Conservation (phyloP, 30 jellyfish, hydroid and myxozoan species). For the Hydractinia echinata region DNA sequence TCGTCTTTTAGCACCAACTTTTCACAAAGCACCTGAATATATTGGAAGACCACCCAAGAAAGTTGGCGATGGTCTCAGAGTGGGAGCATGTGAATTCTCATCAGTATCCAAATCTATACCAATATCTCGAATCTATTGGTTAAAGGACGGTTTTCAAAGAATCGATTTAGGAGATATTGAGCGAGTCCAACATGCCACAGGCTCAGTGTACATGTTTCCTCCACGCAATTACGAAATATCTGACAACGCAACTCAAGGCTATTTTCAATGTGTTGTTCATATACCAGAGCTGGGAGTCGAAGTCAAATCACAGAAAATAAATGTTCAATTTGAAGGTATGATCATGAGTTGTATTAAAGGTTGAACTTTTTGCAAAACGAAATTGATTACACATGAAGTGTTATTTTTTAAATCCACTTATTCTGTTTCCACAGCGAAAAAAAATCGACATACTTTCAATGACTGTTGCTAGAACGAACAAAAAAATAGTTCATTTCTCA, state of each 20-base stretch:
- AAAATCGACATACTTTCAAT: too few species aligned
- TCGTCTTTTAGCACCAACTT: too few species aligned
- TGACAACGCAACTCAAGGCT: not conserved
- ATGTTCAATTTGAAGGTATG: slow-evolving; percentile 2
- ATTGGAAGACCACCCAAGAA: too few species aligned
- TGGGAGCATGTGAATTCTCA: not conserved
- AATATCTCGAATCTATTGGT: not conserved
- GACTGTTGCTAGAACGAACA: too few species aligned
- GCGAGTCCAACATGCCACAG: not conserved
- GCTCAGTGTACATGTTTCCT: not conserved
- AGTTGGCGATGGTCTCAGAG: not conserved
- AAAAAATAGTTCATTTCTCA: too few species aligned
- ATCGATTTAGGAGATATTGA: not conserved
- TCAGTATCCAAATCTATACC: not conserved
- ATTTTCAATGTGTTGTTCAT: not conserved
- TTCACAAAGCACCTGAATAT: too few species aligned
- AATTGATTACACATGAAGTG: too few species aligned
- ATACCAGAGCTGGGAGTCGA: not conserved
- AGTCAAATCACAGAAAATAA: slow-evolving; percentile 5
- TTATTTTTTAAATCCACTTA: too few species aligned
- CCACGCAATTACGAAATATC: not conserved
- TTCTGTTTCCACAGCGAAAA: too few species aligned
- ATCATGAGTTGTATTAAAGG: too few species aligned
- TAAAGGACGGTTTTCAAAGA: not conserved
- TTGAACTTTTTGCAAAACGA: too few species aligned